Percentiles rank a stretch among this genome's conserved stretches.
phyloP scores from a whole-genome alignment of 2,888 invertebrate species.

The Drosophila diplacantha region DNA sequence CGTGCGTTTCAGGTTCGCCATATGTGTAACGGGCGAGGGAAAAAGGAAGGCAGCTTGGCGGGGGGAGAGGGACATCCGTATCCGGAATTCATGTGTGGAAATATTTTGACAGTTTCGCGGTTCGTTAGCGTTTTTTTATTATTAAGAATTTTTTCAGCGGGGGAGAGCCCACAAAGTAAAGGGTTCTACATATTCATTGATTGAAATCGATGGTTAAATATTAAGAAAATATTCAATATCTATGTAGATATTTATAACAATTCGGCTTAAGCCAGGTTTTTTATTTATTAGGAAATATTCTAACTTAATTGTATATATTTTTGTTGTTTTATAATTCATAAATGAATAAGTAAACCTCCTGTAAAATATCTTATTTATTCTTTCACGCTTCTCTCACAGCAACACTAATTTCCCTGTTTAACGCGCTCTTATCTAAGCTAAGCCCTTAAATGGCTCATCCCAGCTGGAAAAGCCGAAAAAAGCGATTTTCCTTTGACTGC shows the following conservation, averaged over 20 bases:
- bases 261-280: accelerated
- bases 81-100: slow-evolving; percentile 55
- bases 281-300: not conserved
- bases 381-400: not conserved
- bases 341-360: not conserved
- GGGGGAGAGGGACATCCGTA: slow-evolving; percentile 13
- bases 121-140: slow-evolving; percentile 57
- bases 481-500: slow-evolving; percentile 26
- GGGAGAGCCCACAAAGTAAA: not conserved
- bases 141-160: not conserved
- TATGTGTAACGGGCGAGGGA: not conserved
- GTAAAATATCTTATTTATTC: not conserved
- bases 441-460: slow-evolving; percentile 29
- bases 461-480: slow-evolving; percentile 24
- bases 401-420: slow-evolving; percentile 28
- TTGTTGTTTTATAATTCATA: not conserved
- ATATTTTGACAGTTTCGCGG: slow-evolving; percentile 73
- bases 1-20: slow-evolving; percentile 45
- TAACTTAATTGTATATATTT: too few relatives aligned
- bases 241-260: not conserved
- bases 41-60: not conserved
- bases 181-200: not conserved
- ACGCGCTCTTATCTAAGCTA: slow-evolving; percentile 21
- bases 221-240: not conserved
- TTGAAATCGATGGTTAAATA: not conserved